phyloP scores from a whole-genome alignment of 2,888 invertebrate genomes.

The Laspeyria flexula region DNA sequence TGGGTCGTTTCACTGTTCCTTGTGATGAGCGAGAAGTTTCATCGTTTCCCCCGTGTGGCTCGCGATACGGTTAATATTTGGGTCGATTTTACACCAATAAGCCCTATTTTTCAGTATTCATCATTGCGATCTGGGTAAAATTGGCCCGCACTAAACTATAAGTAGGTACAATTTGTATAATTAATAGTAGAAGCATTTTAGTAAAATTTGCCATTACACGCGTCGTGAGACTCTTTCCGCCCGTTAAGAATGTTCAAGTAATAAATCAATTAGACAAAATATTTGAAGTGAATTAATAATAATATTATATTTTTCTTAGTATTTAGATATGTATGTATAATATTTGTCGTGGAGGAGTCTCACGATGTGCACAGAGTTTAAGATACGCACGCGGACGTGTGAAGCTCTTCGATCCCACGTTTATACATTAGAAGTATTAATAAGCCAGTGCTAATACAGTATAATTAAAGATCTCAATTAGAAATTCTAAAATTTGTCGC shows the following conservation, averaged over 20 bases:
- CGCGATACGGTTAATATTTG: slow-evolving; percentile 38
- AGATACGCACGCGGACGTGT: slow-evolving; percentile 29
- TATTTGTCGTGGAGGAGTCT: slow-evolving; percentile 41
- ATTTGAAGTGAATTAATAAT: slow-evolving; percentile 51
- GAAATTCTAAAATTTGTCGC: background rate
- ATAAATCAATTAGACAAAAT: slow-evolving; percentile 64
- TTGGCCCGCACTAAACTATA: slow-evolving; percentile 57
- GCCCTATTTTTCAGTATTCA: slow-evolving; percentile 35
- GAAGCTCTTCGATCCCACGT: slow-evolving; percentile 24
- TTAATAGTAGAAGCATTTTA: slow-evolving; percentile 59
- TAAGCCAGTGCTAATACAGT: slow-evolving; percentile 22
- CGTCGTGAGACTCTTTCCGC: slow-evolving; percentile 52
- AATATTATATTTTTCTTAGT: slow-evolving; percentile 70
- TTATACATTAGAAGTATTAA: slow-evolving; percentile 28
- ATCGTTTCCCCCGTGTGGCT: slow-evolving; percentile 31
- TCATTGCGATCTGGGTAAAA: slow-evolving; percentile 33
- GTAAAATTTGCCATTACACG: slow-evolving; percentile 60
- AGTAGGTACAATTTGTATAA: slow-evolving; percentile 76
- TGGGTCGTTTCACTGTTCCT: slow-evolving; percentile 33
- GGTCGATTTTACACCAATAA: slow-evolving; percentile 30
- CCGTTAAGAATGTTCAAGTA: slow-evolving; percentile 55
- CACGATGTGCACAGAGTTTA: slow-evolving; percentile 35
- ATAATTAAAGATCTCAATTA: slow-evolving; percentile 5
- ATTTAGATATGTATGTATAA: slow-evolving; percentile 60
- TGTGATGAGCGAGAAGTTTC: slow-evolving; percentile 31